A percentile compares a stretch with the other conserved stretches of the same genome.
These are phyloP conservation scores for Mechanitis messenoides DNA, from an alignment of 2,888 invertebrate genomes.

Conservation along the genomic window DNA sequence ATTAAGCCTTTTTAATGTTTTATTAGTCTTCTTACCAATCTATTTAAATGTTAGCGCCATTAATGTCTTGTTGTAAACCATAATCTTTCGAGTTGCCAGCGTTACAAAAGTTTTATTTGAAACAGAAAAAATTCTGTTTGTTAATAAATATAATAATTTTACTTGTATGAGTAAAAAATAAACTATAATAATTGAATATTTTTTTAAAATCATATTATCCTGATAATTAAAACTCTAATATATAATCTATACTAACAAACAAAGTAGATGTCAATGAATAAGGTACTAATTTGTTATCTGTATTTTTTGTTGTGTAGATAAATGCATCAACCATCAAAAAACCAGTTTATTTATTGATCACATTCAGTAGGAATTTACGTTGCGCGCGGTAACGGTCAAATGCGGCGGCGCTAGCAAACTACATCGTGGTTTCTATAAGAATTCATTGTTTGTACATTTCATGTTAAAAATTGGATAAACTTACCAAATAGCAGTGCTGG, in stretches of 20 bases:
- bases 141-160: neutral
- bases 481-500: slow-evolving; percentile 26
- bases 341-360: slow-evolving; percentile 72
- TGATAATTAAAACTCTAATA: no score
- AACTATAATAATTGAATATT: no score
- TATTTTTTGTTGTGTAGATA: slow-evolving; percentile 4
- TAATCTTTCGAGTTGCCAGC: neutral
- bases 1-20: no score
- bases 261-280: slow-evolving; percentile 8
- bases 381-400: slow-evolving; percentile 13
- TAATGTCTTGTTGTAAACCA: no score
- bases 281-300: neutral
- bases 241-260: neutral
- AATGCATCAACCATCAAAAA: slow-evolving; percentile 40
- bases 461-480: slow-evolving; percentile 35
- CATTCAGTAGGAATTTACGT: slow-evolving; percentile 33
- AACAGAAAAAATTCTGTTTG: neutral
- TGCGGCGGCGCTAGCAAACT: slow-evolving; percentile 1
- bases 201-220: no score
- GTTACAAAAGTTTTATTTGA: neutral
- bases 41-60: slow-evolving; percentile 4
- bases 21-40: no score
- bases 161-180: no score
- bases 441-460: slow-evolving; percentile 41
- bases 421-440: slow-evolving; percentile 30